Percentiles rank a stretch among this genome's conserved stretches.
These are phyloP conservation scores for Hydra vulgaris DNA, from an alignment of 30 jellyfish, hydroid and myxozoan genomes.

Conservation along the genomic window DNA sequence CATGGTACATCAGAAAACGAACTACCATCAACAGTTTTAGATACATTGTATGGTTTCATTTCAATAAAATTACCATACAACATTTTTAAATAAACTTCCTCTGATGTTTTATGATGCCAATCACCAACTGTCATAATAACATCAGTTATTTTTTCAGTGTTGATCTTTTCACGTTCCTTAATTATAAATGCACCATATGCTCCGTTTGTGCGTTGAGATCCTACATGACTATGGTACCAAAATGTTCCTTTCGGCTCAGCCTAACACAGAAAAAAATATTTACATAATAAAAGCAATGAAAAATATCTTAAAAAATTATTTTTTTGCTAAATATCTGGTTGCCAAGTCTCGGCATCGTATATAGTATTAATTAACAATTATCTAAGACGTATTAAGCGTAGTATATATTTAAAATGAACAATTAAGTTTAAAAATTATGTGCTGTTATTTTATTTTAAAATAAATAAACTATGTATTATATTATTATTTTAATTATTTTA, in stretches of 20 bases:
- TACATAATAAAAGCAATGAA: too few species aligned
- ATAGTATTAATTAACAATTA: too few species aligned
- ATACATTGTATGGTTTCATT: slow-evolving; percentile 30
- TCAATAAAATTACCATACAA: slow-evolving; percentile 58
- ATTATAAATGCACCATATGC: slow-evolving; percentile 77
- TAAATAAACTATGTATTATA: too few species aligned
- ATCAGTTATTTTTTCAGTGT: slow-evolving; percentile 38
- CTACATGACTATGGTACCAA: slow-evolving; percentile 96
- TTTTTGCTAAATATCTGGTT: too few species aligned
- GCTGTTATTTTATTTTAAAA: too few species aligned
- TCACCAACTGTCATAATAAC: slow-evolving; percentile 91
- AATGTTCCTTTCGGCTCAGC: slow-evolving; percentile 88
- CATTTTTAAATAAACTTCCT: slow-evolving; percentile 72
- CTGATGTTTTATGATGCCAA: slow-evolving; percentile 90
- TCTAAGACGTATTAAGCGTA: too few species aligned
- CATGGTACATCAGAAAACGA: slow-evolving; percentile 84
- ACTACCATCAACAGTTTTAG: slow-evolving; percentile 78
- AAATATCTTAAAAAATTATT: too few species aligned
- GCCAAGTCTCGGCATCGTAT: too few species aligned
- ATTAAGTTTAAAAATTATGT: too few species aligned
- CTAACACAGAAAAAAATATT: too few species aligned
- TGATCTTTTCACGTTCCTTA: slow-evolving; percentile 65
- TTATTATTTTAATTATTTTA: too few species aligned
- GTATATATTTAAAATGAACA: too few species aligned
- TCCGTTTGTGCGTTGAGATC: slow-evolving; percentile 89